Evolutionary conservation across 37 sponge, comb jelly and placozoan species (phyloP), one percentile per base, ranked within the genome.

Genomic region (Aplysina aerophoba): DNA sequence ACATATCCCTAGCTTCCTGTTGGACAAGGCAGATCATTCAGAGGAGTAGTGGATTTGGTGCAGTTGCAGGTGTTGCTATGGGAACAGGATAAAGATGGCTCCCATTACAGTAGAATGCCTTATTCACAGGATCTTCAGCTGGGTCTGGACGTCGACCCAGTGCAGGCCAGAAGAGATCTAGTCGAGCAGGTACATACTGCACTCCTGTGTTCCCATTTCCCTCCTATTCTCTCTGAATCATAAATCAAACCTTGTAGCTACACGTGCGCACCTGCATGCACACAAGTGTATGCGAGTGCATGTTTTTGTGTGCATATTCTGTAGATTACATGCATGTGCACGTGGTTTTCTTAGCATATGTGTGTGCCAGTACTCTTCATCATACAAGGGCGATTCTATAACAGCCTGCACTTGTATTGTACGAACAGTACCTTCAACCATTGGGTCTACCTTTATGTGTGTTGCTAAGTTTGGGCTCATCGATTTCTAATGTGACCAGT

Each of bases 31-130:
- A 83, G 62, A 56, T 87, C 84, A 15, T 94, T 94, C 81, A 63
- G 27, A 27, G 94, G 97, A 19, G 86, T 94, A 4, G 83, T 94
- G 17, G 97, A 97, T 61, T 85, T 97, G 15, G 74, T 92, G 34
- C 21, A 85, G 17, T 83, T 91, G 89, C 64, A 89, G 15, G 25
- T 89, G 40, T 40, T 83, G 17, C 22, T 83, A 20, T 95, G 95
- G 95, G 66, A 66, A 17, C 24, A 8, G 27, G 73, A 64, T 16
- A 27, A 30, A 21, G 89, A 94, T 55, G 81, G 89, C 16, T 40
- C 81, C 0, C n/a, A 66, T 28, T 86, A 73, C 53, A 33, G 59
- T 24, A 60, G 69, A 0, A n/a, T 83, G 0, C 89, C 87, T 36
- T 25, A 38, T 15, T 55, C 79, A 21, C 54, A 78, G 79, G 83